These are phyloP conservation scores for Amblyornis subalaris DNA, from an alignment of 2,113 vertebrate species.

Conservation along the genomic window DNA sequence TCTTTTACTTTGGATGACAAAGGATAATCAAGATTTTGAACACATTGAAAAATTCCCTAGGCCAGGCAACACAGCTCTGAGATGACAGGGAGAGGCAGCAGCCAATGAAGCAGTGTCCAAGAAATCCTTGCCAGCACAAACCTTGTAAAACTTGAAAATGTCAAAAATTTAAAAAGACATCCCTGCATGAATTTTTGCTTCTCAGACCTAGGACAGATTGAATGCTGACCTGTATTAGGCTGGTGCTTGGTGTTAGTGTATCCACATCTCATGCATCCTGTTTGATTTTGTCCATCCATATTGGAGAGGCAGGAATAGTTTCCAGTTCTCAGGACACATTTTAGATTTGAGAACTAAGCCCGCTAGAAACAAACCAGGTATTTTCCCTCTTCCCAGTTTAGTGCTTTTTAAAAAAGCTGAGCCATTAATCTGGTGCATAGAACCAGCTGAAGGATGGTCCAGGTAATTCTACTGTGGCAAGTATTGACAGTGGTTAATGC, in stretches of 20 bases:
- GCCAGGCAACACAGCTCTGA: background rate
- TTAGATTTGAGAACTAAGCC: background rate
- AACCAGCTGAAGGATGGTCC: background rate
- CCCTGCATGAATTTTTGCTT: background rate
- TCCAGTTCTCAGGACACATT: background rate
- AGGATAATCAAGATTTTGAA: background rate
- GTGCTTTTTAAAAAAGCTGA: background rate
- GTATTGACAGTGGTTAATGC: constrained; percentile 38
- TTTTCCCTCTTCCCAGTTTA: background rate
- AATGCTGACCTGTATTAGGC: background rate
- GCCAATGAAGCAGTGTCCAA: background rate
- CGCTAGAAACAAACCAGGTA: background rate
- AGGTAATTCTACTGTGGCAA: constrained; percentile 11
- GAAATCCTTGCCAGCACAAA: background rate
- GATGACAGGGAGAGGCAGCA: background rate
- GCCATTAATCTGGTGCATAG: background rate
- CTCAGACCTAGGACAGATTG: background rate
- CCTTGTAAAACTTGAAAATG: background rate
- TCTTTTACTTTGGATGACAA: background rate
- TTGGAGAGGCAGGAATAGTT: background rate
- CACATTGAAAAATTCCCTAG: background rate
- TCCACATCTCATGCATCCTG: too few species aligned
- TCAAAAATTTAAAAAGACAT: background rate
- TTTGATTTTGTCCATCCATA: background rate
- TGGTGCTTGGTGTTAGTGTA: background rate